Evolutionary conservation across 2,888 invertebrate genomes (phyloP), one percentile per base, ranked within the genome.

Genomic region (Perdita meconis): DNA sequence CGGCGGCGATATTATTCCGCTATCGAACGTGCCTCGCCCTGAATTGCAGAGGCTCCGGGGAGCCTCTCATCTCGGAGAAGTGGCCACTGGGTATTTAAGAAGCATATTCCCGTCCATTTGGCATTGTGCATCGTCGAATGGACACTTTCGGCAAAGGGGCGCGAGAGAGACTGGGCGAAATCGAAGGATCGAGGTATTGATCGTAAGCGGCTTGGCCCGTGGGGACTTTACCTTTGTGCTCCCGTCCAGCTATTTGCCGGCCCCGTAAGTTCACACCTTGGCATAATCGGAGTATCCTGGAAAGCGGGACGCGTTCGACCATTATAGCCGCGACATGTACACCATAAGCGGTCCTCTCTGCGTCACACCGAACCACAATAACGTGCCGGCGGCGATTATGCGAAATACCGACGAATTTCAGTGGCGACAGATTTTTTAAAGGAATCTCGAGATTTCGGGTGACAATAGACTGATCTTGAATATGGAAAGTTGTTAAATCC

Each of bases 131-230:
- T 71, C 70, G 61, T 51, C 73, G 82, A 69, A 76, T 72, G 73
- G 82, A 79, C 79, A 64, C 65, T 84, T 70, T 76, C 65, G 56
- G 63, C 44, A 60, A 57, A n/a, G 55, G 60, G 16, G 56, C 47
- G 72, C 70, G 79, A 56, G 56, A 57, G 73, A 75, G 79, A 51
- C 60, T 51, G 40, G 66, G 40, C 57, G 64, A 83, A 85, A 85
- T 85, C 86, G 85, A 80, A 86, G 80, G 86, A 86, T 86, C 86
- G 76, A 80, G 85, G 85, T 87, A 90, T 90, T 89, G 90, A 91
- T 90, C 90, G 90, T 90, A 91, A 91, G 90, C 91, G 85, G 89
- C 89, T 90, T 89, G 87, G 71, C 76, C 71, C 50, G 69, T 74
- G 79, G 82, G 77, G 81, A 50, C 74, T 83, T 85, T 74, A 80